These are phyloP conservation scores for Drosophila nigrodunni DNA, from an alignment of 1,140 invertebrate species.

Conservation along the genomic window DNA sequence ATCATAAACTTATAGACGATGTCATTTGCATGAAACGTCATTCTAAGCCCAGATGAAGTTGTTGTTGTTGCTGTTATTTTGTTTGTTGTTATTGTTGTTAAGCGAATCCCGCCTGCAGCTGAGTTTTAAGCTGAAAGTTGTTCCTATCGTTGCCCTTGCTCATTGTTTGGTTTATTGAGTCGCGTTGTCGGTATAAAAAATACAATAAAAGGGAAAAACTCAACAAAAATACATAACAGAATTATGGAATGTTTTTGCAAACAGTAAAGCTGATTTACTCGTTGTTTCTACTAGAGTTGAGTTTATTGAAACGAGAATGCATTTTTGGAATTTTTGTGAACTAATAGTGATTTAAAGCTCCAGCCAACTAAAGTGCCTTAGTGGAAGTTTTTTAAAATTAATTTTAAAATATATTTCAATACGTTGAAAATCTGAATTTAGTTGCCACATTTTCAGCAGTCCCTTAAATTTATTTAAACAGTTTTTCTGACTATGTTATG, in stretches of 20 bases:
- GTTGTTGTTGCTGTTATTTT: conserved; percentile 7
- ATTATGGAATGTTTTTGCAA: conserved; percentile 7
- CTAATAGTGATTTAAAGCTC: not conserved
- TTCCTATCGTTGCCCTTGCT: conserved; percentile 7
- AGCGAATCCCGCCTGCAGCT: conserved; percentile 16
- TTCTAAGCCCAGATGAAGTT: conserved; percentile 1
- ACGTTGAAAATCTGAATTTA: too few species aligned
- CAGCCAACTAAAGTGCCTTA: not conserved
- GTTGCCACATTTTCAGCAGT: too few species aligned
- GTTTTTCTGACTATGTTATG: too few species aligned
- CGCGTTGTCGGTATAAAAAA: not conserved
- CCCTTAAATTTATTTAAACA: too few species aligned
- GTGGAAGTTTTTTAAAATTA: too few species aligned
- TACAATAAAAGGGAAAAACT: not conserved
- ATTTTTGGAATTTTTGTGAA: not conserved
- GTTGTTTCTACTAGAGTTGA: not conserved
- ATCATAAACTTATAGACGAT: conserved; percentile 41
- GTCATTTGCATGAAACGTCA: conserved; percentile 32
- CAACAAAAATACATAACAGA: conserved; percentile 7
- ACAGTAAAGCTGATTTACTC: conserved; percentile 15
- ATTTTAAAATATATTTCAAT: too few species aligned
- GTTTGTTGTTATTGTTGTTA: conserved; percentile 5
- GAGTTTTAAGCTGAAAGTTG: conserved; percentile 25
- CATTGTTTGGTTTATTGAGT: conserved; percentile 21
- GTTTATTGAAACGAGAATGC: not conserved